Conservation (phyloP, 1,140 invertebrate genomes). For the Medauroidea extradentata region DNA sequence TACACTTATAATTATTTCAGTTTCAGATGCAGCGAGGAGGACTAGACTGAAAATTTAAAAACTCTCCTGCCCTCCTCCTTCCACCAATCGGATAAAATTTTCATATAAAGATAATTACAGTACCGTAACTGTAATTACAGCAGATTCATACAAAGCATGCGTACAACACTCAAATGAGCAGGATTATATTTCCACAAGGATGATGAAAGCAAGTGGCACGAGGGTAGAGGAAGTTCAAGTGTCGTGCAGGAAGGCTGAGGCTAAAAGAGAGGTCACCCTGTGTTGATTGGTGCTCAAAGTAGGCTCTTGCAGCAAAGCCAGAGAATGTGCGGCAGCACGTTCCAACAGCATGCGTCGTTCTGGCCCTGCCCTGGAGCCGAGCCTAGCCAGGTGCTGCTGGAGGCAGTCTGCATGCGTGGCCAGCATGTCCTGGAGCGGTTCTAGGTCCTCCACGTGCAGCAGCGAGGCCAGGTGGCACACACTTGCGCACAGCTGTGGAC, state of each 20-base stretch:
- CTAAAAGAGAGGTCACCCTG: not conserved
- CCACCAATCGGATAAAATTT: too few relatives aligned
- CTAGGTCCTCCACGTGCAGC: conserved; percentile 37
- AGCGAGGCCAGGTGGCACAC: conserved; percentile 38
- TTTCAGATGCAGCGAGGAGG: too few relatives aligned
- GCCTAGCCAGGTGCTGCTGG: conserved; percentile 19
- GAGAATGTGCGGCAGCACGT: conserved; percentile 24
- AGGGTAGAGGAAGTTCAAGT: too few relatives aligned
- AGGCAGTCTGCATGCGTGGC: conserved; percentile 9
- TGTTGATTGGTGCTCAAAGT: conserved; percentile 1
- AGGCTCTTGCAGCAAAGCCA: not conserved
- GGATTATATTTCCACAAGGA: too few relatives aligned
- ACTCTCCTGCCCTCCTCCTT: too few relatives aligned
- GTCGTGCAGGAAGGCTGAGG: conserved; percentile 4
- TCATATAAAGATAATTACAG: too few relatives aligned
- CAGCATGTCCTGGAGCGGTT: conserved; percentile 32
- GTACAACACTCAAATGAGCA: too few relatives aligned
- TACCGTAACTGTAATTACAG: too few relatives aligned
- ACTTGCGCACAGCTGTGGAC: conserved; percentile 42
- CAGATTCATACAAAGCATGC: too few relatives aligned
- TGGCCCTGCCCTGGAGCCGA: conserved; percentile 41
- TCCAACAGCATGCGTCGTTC: conserved; percentile 44
- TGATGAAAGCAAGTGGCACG: too few relatives aligned
- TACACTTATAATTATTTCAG: too few relatives aligned
- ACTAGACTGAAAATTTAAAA: too few relatives aligned